Percentiles rank a stretch among this genome's conserved stretches.
Evolutionary conservation across 2,113 vertebrate species (phyloP).

Genomic region (Alaudala cheleensis): DNA sequence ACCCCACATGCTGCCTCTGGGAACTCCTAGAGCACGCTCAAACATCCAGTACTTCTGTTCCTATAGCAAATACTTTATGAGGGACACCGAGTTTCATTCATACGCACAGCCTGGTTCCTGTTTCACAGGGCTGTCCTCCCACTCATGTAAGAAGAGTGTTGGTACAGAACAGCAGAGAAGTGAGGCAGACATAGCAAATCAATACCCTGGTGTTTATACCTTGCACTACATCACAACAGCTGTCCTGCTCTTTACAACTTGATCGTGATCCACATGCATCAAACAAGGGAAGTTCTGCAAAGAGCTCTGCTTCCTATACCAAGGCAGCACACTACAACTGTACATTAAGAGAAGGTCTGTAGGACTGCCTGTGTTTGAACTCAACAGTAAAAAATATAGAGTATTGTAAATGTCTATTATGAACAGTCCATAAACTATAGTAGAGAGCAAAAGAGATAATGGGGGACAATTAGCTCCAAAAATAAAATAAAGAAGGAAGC

Average conservation of each 20-base stretch:
- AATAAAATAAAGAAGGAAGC: background rate
- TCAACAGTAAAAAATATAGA: background rate
- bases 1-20: background rate
- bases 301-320: background rate
- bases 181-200: background rate
- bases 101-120: accelerated
- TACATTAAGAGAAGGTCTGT: background rate
- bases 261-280: background rate
- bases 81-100: background rate
- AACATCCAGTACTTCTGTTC: background rate
- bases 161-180: background rate
- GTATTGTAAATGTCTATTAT: background rate
- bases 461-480: background rate
- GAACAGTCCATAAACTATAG: background rate
- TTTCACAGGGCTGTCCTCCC: background rate
- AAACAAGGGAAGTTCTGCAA: background rate
- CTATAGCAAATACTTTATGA: background rate
- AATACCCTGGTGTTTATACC: background rate
- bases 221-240: background rate
- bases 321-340: background rate
- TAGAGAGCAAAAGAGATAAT: background rate
- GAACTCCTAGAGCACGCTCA: background rate
- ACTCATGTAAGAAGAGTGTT: accelerated
- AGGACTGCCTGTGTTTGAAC: background rate
- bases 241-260: background rate